Conservation (phyloP, 2,888 invertebrate species). For the Drosophila rubida region DNA sequence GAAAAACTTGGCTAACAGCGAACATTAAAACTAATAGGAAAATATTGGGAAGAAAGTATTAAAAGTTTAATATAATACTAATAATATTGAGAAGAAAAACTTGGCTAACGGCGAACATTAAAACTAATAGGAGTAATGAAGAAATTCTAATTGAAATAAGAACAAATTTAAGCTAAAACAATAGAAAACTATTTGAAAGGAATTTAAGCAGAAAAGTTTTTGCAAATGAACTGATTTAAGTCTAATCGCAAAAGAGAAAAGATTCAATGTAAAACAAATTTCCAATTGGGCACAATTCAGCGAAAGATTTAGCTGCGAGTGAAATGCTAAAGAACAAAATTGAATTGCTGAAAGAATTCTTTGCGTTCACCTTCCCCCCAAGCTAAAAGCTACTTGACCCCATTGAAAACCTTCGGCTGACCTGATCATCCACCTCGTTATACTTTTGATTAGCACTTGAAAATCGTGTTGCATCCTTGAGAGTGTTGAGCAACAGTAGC, state of each 20-base stretch:
- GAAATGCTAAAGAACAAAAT: background rate
- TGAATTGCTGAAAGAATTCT: background rate
- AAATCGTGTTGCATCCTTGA: conserved; percentile 55
- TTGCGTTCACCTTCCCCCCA: background rate
- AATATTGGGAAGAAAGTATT: too few relatives aligned
- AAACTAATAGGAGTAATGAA: too few relatives aligned
- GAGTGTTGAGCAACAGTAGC: conserved; percentile 47
- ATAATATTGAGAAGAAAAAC: too few relatives aligned
- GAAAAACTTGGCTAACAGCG: background rate
- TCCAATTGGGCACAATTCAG: background rate
- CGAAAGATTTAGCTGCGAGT: too few relatives aligned
- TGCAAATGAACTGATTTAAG: background rate
- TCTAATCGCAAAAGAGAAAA: too few relatives aligned
- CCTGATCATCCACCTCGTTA: conserved; percentile 4
- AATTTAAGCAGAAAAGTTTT: background rate
- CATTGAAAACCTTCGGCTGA: conserved; percentile 1
- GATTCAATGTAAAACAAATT: background rate
- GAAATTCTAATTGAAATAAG: too few relatives aligned
- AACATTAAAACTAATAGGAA: background rate
- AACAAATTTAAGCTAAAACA: too few relatives aligned
- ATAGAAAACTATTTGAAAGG: too few relatives aligned
- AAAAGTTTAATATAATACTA: too few relatives aligned
- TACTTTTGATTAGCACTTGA: conserved; percentile 11
- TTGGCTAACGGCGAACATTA: too few relatives aligned
- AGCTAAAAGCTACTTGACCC: background rate